Evolutionary conservation across 2,888 invertebrate species (phyloP).

Genomic region (Aquatica leii): DNA sequence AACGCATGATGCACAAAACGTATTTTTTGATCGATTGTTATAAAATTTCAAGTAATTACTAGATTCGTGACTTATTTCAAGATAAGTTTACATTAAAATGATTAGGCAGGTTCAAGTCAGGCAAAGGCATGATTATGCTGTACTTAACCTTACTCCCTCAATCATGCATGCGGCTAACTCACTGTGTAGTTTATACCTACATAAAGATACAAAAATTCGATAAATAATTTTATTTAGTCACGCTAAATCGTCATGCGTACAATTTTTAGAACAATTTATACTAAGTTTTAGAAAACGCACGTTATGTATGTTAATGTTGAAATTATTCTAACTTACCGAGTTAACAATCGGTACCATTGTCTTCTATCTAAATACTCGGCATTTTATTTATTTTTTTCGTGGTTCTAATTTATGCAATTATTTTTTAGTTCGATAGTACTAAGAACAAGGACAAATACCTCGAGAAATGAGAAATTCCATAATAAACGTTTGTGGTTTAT

Average conservation of each 20-base stretch:
- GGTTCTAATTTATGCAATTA: no score
- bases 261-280: slow-evolving; percentile 25
- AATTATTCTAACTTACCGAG: slow-evolving; percentile 24
- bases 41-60: slow-evolving; percentile 41
- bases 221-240: slow-evolving; percentile 42
- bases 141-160: slow-evolving; percentile 39
- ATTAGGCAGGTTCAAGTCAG: slow-evolving; percentile 41
- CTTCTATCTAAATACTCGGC: no score
- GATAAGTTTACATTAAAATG: slow-evolving; percentile 43
- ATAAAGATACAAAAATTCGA: slow-evolving; percentile 41
- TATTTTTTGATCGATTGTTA: slow-evolving; percentile 19
- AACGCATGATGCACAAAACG: background rate
- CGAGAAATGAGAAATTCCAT: no score
- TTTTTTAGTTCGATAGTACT: no score
- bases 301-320: slow-evolving; percentile 25
- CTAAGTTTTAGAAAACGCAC: slow-evolving; percentile 20
- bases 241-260: slow-evolving; percentile 35
- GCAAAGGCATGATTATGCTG: slow-evolving; percentile 45
- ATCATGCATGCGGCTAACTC: slow-evolving; percentile 34
- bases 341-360: slow-evolving; percentile 12
- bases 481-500: no score
- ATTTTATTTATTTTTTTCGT: no score
- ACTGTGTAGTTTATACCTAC: slow-evolving; percentile 38
- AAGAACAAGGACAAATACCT: no score
- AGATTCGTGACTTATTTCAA: slow-evolving; percentile 43